Percentiles rank a stretch among this genome's conserved stretches.
phyloP scores from a whole-genome alignment of 2,113 vertebrate genomes.

The Ammospiza caudacuta region DNA sequence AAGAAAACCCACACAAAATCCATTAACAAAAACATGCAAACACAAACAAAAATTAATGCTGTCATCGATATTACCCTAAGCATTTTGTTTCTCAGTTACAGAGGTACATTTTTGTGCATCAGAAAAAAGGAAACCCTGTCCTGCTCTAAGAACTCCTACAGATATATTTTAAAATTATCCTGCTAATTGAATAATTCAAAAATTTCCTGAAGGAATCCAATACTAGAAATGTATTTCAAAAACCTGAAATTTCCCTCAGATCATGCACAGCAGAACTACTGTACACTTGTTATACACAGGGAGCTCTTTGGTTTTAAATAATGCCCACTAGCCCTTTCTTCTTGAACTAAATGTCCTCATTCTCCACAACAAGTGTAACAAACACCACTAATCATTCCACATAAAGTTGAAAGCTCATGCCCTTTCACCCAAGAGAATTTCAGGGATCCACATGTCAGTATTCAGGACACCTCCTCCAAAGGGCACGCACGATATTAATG shows the following conservation, averaged over 20 bases:
- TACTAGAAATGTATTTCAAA: background rate
- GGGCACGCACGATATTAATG: background rate
- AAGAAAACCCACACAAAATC: background rate
- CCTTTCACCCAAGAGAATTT: background rate
- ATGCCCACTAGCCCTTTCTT: background rate
- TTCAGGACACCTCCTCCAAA: background rate
- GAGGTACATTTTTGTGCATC: background rate
- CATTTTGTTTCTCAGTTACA: background rate
- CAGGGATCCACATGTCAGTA: background rate
- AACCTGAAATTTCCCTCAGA: background rate
- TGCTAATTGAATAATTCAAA: background rate
- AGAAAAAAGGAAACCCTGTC: background rate
- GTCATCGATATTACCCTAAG: background rate
- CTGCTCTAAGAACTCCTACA: background rate
- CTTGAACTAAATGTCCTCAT: conserved; percentile 8
- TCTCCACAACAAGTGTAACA: background rate
- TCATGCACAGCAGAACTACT: background rate
- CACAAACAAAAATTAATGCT: background rate
- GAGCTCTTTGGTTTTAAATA: background rate
- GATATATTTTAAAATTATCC: background rate
- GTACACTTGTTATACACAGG: background rate
- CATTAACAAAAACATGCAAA: background rate
- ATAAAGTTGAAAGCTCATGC: background rate
- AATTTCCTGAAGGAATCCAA: background rate
- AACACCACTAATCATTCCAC: background rate